Percentiles rank a stretch among this genome's conserved stretches.
Conservation (phyloP, 1,140 invertebrate genomes). For the Hypsibius dujardini region DNA sequence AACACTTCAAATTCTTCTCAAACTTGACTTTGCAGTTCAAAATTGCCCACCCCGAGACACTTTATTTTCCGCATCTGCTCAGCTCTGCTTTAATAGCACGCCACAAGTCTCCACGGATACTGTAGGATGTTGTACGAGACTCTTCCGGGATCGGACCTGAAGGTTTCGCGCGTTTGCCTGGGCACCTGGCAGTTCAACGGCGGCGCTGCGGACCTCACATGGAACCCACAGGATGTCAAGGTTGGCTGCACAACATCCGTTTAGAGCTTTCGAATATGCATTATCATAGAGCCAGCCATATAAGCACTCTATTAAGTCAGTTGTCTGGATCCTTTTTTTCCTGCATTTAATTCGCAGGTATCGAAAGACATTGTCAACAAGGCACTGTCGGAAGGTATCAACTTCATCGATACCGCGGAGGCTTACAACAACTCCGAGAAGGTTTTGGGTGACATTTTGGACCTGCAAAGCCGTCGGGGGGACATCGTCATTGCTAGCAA, state of each 20-base stretch:
- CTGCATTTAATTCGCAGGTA: conserved; percentile 24
- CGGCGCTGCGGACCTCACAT: conserved; percentile 24
- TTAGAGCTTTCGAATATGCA: no score
- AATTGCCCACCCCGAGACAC: no score
- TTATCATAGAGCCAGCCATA: no score
- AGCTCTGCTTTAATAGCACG: no score
- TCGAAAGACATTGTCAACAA: conserved; percentile 31
- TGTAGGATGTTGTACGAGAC: conserved; percentile 12
- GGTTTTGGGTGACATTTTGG: conserved; percentile 28
- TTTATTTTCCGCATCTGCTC: no score
- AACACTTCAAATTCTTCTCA: no score
- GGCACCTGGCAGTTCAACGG: conserved; percentile 32
- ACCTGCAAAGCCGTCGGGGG: conserved; percentile 25
- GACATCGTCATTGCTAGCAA: conserved; percentile 31
- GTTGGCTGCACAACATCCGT: conserved; percentile 20
- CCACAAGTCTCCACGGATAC: no score
- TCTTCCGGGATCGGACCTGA: conserved; percentile 28
- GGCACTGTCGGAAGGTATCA: conserved; percentile 30
- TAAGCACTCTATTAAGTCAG: no score
- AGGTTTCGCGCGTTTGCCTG: conserved; percentile 29
- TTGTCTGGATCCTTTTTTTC: not conserved
- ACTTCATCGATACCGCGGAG: conserved; percentile 34
- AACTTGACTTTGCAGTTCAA: no score
- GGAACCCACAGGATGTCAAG: conserved; percentile 28
- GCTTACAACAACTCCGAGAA: conserved; percentile 31